Evolutionary conservation across 2,888 invertebrate species (phyloP).

Genomic region (Drosophila lutescens): DNA sequence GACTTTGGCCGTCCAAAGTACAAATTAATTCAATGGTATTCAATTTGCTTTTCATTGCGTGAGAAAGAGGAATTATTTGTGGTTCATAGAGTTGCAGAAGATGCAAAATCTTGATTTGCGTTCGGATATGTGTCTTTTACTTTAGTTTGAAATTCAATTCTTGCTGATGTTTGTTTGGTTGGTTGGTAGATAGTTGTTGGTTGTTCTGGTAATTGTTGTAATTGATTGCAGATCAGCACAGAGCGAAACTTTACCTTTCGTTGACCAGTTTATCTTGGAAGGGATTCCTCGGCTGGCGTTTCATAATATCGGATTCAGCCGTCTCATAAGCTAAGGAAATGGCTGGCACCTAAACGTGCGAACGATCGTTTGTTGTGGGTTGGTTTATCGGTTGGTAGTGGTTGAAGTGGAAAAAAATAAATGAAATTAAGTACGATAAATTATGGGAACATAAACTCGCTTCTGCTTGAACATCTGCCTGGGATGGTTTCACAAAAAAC

Average conservation of each 20-base stretch:
- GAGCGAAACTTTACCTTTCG: conserved; percentile 91
- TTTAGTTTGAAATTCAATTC: conserved; percentile 33
- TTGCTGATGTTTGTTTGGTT: conserved; percentile 25
- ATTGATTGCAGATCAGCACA: conserved; percentile 68
- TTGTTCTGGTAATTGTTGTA: conserved; percentile 49
- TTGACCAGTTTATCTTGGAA: conserved; percentile 99
- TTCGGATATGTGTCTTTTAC: conserved; percentile 33
- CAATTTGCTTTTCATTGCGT: conserved; percentile 40
- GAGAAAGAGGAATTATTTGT: conserved; percentile 35
- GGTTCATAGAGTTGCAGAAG: conserved; percentile 44
- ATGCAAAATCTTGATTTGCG: conserved; percentile 24
- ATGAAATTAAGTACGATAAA: conserved; percentile 74
- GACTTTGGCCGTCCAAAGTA: conserved; percentile 51
- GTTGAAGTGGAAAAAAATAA: conserved; percentile 60
- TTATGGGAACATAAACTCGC: conserved; percentile 53
- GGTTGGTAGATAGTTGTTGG: conserved; percentile 29
- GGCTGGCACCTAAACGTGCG: conserved; percentile 92
- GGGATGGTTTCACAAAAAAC: conserved; percentile 15
- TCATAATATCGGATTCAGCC: conserved; percentile 99
- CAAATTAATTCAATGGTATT: conserved; percentile 20
- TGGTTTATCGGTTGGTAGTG: conserved; percentile 33
- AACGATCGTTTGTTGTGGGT: conserved; percentile 34
- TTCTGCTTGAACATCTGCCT: conserved; percentile 11
- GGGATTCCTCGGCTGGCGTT: conserved; percentile 98
- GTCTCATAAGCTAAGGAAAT: conserved; percentile 99